Evolutionary conservation across 2,888 invertebrate genomes (phyloP), one percentile per base, ranked within the genome.

Genomic region (Agrotis exclamationis): DNA sequence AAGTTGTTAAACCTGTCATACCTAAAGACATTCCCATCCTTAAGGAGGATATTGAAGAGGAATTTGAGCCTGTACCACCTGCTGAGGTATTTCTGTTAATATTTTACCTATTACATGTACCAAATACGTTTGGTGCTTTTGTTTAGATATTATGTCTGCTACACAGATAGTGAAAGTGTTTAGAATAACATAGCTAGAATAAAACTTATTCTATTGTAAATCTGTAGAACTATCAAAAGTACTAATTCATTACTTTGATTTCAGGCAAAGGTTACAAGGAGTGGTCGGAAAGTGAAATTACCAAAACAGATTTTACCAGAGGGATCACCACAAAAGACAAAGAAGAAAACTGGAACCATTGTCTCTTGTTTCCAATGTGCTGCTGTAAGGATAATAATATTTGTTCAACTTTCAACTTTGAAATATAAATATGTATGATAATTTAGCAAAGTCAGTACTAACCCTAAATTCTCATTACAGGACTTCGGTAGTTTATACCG

Each of bases 401-500:
- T 33, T 28, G 33, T 28, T 53, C n/a, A n/a, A n/a, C n/a, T n/a
- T n/a, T n/a, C n/a, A n/a, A n/a, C n/a, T n/a, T n/a, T n/a, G n/a
- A n/a, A 18, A 13, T 18, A 4, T 57, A 16, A 14, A 39, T 33
- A 51, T 51, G 0, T 6, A 22, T 22, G 13, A 14, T 20, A 20
- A 53, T 33, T 28, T 5, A 44, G 24, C 51, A 1, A 20, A 28
- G 45, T 24, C 18, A 2, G 13, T 39, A 9, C 56, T 24, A 33
- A 69, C 6, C 13, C 48, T 24, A 16, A 24, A 9, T 51, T 11
- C 0, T 60, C 18, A 28, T 73, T 76, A 11, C 89, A 96, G 96
- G 95, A 95, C 76, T 95, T 95, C 75, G 88, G 89, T 76, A 95
- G 93, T 66, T 80, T 95, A 11, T 95, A 95, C 78, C 91, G 93